Evolutionary conservation across 2,797 vertebrate species (phyloP).

Genomic region (Mallotus villosus): DNA sequence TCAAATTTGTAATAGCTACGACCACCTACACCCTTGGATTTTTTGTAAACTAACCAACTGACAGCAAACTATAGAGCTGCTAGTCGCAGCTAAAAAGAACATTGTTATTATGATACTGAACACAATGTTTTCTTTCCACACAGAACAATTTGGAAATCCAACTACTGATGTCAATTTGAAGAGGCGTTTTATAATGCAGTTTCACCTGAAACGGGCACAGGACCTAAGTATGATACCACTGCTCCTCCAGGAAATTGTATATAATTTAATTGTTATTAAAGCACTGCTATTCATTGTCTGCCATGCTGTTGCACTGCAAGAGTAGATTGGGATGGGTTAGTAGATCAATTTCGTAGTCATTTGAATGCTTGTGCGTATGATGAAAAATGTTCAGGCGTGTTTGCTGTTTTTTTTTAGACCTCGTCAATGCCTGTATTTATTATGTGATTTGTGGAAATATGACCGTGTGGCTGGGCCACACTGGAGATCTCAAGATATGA

Average conservation of each 20-base stretch:
- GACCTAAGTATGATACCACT: constrained; percentile 75
- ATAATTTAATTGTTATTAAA: constrained; percentile 71
- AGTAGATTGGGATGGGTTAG: constrained; percentile 60
- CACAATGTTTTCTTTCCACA: constrained; percentile 9
- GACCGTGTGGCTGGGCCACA: constrained; percentile 79
- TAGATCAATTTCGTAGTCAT: constrained; percentile 62
- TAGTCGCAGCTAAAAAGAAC: too few species aligned
- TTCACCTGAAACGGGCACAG: constrained; percentile 60
- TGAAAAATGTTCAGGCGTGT: constrained; percentile 46
- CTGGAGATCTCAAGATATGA: constrained; percentile 40
- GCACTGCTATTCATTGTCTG: constrained; percentile 77
- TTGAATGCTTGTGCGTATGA: constrained; percentile 69
- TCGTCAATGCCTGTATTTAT: constrained; percentile 78
- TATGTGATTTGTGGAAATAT: constrained; percentile 62
- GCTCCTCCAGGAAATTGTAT: constrained; percentile 69
- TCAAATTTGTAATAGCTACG: too few species aligned
- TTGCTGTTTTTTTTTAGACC: constrained; percentile 60
- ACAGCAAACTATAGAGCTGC: too few species aligned
- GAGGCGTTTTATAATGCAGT: constrained; percentile 66
- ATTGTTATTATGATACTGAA: neutral
- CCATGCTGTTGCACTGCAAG: constrained; percentile 76
- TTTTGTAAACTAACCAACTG: too few species aligned
- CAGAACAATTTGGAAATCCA: constrained; percentile 57
- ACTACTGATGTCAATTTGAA: constrained; percentile 67
- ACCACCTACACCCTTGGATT: too few species aligned